Evolutionary conservation across 2,797 vertebrate species (phyloP), one percentile per base, ranked within the genome.

Genomic region (Clarias pachynema): DNA sequence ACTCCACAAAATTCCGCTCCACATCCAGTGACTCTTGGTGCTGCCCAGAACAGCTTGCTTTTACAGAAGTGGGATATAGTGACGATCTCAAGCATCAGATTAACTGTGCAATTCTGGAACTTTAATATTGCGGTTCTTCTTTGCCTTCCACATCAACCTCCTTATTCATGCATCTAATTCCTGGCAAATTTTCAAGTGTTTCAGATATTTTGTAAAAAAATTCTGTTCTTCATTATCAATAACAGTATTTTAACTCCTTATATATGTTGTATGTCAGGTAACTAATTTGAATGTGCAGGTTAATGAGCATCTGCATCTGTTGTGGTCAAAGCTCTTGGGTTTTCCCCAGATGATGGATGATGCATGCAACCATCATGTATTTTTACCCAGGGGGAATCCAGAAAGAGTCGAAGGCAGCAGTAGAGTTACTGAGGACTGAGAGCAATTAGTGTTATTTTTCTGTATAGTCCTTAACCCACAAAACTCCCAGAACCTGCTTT

Each of bases 41-140:
- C 14, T 74, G n/a, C 12, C 14, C 44, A n/a, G 53, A 18, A 74
- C 16, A 34, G 56, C 56, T 77, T 59, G 49, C 20, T 75, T 26
- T 75, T 57, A 53, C 18, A 16, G 44, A 29, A n/a, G n/a, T 26
- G 72, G 15, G 56, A 56, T 31, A 75, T 10, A 74, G 44, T 26
- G 72, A 74, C 72, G 37, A 70, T 40, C 34, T 15, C 65, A 72
- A 40, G 37, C 7, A 44, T 44, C 34, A 14, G 69, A 18, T 74
- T 49, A 74, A 2, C 44, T 74, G 44, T 29, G 44, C 22, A 8
- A 72, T 44, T 72, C 22, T 37, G 31, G 8, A 34, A n/a, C 22
- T 44, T 22, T 72, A 26, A 44, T 53, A 74, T 74, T 74, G 49
- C n/a, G n/a, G 72, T 74, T 74, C 24, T 74, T 74, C 40, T 53